phyloP scores from a whole-genome alignment of 1,140 invertebrate species.

The Globodera rostochiensis region DNA sequence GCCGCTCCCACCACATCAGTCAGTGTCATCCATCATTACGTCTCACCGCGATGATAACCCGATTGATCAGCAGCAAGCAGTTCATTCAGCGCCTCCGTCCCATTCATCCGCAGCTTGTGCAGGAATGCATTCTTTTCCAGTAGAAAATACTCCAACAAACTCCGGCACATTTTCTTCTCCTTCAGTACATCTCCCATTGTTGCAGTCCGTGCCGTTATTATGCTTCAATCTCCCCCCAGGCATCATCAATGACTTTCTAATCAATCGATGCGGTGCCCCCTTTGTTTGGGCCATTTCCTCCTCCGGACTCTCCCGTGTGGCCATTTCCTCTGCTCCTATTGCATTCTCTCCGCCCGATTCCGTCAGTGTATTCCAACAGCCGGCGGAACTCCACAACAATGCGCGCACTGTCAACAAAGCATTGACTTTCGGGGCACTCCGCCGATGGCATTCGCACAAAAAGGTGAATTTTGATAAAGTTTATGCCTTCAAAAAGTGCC shows the following conservation, averaged over 20 bases:
- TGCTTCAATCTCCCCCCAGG: not conserved
- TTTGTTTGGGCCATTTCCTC: not conserved
- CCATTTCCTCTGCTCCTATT: constrained; percentile 1
- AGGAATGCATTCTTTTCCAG: not conserved
- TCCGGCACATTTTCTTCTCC: not conserved
- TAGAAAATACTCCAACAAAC: not conserved
- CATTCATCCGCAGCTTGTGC: not conserved
- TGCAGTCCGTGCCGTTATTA: not conserved
- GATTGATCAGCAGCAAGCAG: not conserved
- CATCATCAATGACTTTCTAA: not conserved
- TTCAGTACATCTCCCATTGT: not conserved
- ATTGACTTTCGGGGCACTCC: not conserved
- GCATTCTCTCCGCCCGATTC: not conserved
- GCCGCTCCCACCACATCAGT: not conserved
- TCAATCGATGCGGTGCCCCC: constrained; percentile 1
- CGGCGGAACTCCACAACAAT: not conserved
- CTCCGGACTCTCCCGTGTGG: not conserved
- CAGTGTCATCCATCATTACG: not conserved
- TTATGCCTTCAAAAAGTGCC: not conserved
- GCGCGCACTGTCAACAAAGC: not conserved
- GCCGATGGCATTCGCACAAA: not conserved
- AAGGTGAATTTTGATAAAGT: not conserved
- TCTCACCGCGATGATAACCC: not conserved
- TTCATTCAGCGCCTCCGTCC: no score
- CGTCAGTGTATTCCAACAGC: not conserved